These are phyloP conservation scores for Dendronephthya gigantea DNA, from an alignment of 64 coral and sea anemone species.

Conservation along the genomic window DNA sequence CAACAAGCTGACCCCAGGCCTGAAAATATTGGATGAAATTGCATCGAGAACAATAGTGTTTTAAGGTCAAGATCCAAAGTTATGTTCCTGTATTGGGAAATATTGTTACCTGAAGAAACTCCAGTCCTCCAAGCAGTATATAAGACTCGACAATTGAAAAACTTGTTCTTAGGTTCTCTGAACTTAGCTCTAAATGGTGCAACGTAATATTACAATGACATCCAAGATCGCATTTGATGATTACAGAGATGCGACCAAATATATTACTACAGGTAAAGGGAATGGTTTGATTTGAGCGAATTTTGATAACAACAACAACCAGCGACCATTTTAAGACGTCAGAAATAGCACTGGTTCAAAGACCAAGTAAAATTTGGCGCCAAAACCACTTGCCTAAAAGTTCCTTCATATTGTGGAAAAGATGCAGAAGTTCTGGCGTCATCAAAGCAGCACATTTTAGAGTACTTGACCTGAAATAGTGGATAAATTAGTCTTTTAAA, in stretches of 20 bases:
- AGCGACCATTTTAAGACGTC: no score
- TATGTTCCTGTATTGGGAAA: background rate
- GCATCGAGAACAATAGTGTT: no score
- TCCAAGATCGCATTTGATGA: no score
- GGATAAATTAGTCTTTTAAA: background rate
- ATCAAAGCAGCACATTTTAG: constrained; percentile 57
- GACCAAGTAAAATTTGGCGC: no score
- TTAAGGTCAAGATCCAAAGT: no score
- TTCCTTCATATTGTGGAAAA: constrained; percentile 63
- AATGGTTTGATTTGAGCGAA: no score
- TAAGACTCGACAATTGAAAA: constrained; percentile 86
- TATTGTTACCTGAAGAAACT: constrained; percentile 66
- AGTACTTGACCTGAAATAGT: constrained; percentile 50
- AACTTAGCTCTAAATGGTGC: constrained; percentile 57
- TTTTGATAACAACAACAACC: no score
- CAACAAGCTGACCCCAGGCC: constrained; percentile 49
- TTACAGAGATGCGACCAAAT: no score
- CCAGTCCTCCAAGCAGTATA: constrained; percentile 50
- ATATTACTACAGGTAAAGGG: no score
- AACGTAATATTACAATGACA: no score
- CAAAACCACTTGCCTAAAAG: constrained; percentile 58
- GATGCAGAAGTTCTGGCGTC: constrained; percentile 61
- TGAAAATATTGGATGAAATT: constrained; percentile 24
- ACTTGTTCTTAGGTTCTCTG: constrained; percentile 80
- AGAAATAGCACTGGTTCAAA: no score